These are phyloP conservation scores for Malthinus seriepunctatus DNA, from an alignment of 2,888 invertebrate genomes.

Conservation along the genomic window DNA sequence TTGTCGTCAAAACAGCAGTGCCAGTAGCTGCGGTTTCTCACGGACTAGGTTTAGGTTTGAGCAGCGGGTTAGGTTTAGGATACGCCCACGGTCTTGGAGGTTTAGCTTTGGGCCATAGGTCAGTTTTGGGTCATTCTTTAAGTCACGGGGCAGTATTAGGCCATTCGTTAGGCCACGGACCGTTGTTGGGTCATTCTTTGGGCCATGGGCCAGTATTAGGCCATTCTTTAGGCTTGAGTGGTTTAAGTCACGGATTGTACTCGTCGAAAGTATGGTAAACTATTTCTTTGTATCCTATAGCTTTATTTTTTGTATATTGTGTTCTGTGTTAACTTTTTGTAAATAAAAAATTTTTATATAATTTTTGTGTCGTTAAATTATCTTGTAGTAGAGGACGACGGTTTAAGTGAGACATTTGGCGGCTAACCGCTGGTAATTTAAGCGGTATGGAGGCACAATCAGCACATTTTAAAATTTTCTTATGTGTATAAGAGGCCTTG, in stretches of 20 bases:
- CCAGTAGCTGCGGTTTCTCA: conserved; percentile 30
- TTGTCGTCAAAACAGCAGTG: conserved; percentile 30
- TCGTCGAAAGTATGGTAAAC: neutral
- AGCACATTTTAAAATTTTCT: too few species aligned
- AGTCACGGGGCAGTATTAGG: conserved; percentile 11
- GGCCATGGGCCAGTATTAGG: conserved; percentile 11
- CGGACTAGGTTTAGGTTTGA: conserved; percentile 9
- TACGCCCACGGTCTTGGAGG: conserved; percentile 24
- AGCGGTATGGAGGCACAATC: too few species aligned
- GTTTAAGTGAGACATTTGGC: too few species aligned
- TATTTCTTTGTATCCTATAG: neutral
- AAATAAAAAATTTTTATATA: neutral
- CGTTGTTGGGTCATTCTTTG: conserved; percentile 26
- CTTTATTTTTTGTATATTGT: neutral
- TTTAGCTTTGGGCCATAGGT: conserved; percentile 21
- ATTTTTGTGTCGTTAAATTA: too few species aligned
- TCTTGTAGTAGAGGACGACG: too few species aligned
- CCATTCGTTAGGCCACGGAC: conserved; percentile 13
- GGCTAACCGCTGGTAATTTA: too few species aligned
- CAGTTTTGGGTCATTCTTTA: conserved; percentile 23
- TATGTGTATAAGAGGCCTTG: too few species aligned
- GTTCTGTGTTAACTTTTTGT: neutral
- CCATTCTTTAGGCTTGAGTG: neutral
- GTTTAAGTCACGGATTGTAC: neutral
- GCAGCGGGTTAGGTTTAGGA: conserved; percentile 29